A percentile compares a stretch with the other conserved stretches of the same genome.
These are phyloP conservation scores for Antechinus flavipes DNA, from an alignment of 2,113 vertebrate species.

Conservation along the genomic window DNA sequence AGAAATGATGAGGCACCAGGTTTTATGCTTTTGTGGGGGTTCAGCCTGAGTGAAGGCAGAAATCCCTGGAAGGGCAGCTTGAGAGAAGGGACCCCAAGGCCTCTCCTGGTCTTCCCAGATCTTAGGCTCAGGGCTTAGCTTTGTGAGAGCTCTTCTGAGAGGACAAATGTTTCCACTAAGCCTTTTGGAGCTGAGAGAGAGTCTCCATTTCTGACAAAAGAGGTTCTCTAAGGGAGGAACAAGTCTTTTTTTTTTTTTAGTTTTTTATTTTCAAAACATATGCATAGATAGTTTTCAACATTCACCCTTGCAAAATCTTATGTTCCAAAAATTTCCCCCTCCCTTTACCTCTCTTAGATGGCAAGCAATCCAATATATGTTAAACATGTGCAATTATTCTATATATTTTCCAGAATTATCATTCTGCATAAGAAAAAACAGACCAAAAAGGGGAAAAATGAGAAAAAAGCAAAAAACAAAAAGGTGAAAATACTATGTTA, in stretches of 20 bases:
- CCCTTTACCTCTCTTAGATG: too few species aligned
- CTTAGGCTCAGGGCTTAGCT: background rate
- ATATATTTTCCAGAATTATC: too few species aligned
- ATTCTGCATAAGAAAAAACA: too few species aligned
- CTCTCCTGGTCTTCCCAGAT: background rate
- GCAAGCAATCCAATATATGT: too few species aligned
- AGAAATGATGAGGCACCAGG: constrained; percentile 81
- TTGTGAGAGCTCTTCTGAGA: background rate
- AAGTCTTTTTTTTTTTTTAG: background rate
- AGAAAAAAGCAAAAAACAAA: too few species aligned
- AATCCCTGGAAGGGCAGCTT: constrained; percentile 81
- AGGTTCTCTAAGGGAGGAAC: background rate
- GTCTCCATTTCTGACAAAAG: background rate
- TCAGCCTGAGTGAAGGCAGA: constrained; percentile 80
- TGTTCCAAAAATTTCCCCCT: too few species aligned
- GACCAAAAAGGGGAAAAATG: too few species aligned
- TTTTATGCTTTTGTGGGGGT: constrained; percentile 74
- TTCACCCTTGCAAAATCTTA: too few species aligned
- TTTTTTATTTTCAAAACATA: too few species aligned
- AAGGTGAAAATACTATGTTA: too few species aligned
- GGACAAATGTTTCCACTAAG: background rate
- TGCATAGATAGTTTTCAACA: too few species aligned
- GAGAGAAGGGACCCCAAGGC: constrained; percentile 31
- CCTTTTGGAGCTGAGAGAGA: background rate
- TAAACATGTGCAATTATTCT: too few species aligned